Evolutionary conservation across 2,888 invertebrate species (phyloP).

Genomic region (Cheilosia scutellata): DNA sequence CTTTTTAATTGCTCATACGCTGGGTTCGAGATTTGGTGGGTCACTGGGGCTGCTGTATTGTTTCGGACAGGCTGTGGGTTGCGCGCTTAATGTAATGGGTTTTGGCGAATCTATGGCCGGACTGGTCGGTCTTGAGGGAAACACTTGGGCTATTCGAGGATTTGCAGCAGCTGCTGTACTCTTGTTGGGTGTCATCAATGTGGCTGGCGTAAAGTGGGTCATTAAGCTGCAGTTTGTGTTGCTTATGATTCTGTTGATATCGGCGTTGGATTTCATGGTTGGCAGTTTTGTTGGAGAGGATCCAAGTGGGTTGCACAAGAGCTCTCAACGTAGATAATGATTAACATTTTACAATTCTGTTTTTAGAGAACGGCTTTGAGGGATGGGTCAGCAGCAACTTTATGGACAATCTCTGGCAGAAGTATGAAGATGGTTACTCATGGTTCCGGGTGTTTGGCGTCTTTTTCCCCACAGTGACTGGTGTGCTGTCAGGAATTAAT

Average conservation of each 20-base stretch:
- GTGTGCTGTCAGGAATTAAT: conserved; percentile 98
- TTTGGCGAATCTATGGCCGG: conserved; percentile 98
- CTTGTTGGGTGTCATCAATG: conserved; percentile 94
- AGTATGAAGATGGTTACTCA: conserved; percentile 91
- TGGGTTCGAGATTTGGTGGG: conserved; percentile 97
- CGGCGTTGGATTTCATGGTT: conserved; percentile 96
- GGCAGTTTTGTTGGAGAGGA: conserved; percentile 94
- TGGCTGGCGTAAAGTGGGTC: conserved; percentile 99
- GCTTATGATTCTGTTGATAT: conserved; percentile 92
- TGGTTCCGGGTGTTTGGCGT: conserved; percentile 99
- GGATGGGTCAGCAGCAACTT: conserved; percentile 94
- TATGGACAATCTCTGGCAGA: conserved; percentile 91
- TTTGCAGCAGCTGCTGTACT: conserved; percentile 95
- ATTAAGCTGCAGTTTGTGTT: conserved; percentile 96
- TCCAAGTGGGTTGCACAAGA: conserved; percentile 85
- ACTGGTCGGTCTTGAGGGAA: conserved; percentile 89
- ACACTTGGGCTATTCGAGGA: conserved; percentile 92
- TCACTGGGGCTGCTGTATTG: conserved; percentile 97
- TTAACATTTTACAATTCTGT: conserved; percentile 33
- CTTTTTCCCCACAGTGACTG: conserved; percentile 98
- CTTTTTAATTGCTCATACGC: conserved; percentile 96
- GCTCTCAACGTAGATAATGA: background rate
- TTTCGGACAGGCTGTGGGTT: conserved; percentile 98
- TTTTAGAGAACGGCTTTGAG: conserved; percentile 90
- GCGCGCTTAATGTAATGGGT: conserved; percentile 96